Conservation (phyloP, 2,113 vertebrate species). For the Hemichromis elongatus region DNA sequence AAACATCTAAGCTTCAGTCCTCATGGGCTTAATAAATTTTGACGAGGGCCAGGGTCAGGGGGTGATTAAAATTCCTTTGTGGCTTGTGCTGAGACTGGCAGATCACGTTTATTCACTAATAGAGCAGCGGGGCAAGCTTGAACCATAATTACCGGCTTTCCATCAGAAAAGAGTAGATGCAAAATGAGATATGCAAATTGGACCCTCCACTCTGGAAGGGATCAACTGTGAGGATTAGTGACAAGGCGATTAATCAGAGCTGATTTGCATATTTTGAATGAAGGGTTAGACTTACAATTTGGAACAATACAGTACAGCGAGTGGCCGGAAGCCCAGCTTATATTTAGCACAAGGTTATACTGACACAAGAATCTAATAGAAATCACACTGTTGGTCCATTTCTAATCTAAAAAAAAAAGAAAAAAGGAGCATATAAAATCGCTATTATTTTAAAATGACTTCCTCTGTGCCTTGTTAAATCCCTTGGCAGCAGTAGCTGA, state of each 20-base stretch:
- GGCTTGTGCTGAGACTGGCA: background rate
- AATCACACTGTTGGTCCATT: background rate
- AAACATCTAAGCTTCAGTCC: background rate
- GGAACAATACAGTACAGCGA: background rate
- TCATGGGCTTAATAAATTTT: background rate
- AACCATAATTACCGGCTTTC: slow-evolving; percentile 51
- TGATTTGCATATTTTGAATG: slow-evolving; percentile 42
- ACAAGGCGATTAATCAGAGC: slow-evolving; percentile 44
- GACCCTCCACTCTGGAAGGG: slow-evolving; percentile 26
- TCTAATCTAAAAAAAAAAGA: background rate
- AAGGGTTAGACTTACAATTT: background rate
- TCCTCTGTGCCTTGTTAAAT: background rate
- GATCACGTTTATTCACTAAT: slow-evolving; percentile 39
- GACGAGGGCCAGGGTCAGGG: background rate
- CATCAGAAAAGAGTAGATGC: slow-evolving; percentile 40
- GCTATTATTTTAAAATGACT: background rate
- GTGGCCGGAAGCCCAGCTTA: background rate
- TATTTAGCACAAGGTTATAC: background rate
- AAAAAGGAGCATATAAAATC: background rate
- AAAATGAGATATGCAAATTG: slow-evolving; percentile 59
- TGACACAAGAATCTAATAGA: background rate
- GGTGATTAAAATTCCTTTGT: slow-evolving; percentile 15
- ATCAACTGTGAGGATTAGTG: slow-evolving; percentile 48
- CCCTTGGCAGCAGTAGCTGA: background rate
- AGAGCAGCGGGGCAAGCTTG: background rate